Conservation (phyloP, 2,888 invertebrate genomes). For the Hipparchia sbordonii region DNA sequence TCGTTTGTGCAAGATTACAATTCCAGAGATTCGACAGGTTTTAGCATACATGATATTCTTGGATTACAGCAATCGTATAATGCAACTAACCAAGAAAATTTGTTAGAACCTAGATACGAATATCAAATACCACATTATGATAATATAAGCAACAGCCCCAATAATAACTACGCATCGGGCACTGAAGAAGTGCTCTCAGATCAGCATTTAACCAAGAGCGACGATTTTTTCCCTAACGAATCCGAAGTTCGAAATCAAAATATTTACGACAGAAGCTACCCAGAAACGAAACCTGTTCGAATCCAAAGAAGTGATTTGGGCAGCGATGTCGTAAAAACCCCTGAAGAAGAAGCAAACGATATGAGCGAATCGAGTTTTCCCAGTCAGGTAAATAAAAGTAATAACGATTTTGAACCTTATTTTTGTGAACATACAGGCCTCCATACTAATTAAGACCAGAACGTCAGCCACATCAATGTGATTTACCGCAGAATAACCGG, state of each 20-base stretch:
- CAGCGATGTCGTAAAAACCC: conserved; percentile 59
- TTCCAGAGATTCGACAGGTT: conserved; percentile 76
- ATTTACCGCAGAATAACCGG: conserved; percentile 74
- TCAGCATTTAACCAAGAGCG: conserved; percentile 55
- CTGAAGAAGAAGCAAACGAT: conserved; percentile 59
- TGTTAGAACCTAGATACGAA: conserved; percentile 63
- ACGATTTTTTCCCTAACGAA: conserved; percentile 51
- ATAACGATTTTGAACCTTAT: conserved; percentile 51
- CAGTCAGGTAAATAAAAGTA: conserved; percentile 60
- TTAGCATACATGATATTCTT: conserved; percentile 78
- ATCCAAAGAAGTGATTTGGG: conserved; percentile 60
- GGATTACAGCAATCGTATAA: conserved; percentile 71
- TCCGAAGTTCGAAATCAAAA: conserved; percentile 57
- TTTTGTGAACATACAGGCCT: conserved; percentile 7
- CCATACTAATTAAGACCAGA: conserved; percentile 29
- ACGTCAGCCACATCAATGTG: conserved; percentile 42
- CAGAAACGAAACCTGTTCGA: conserved; percentile 60
- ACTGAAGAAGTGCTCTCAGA: conserved; percentile 61
- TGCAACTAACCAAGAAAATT: conserved; percentile 51
- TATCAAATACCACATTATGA: conserved; percentile 71
- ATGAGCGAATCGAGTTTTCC: conserved; percentile 66
- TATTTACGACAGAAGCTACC: conserved; percentile 60
- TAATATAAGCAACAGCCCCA: conserved; percentile 69
- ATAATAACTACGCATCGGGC: conserved; percentile 63
- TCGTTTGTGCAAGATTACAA: conserved; percentile 74